Evolutionary conservation across 2,888 invertebrate genomes (phyloP).

Genomic region (Bombylius major): DNA sequence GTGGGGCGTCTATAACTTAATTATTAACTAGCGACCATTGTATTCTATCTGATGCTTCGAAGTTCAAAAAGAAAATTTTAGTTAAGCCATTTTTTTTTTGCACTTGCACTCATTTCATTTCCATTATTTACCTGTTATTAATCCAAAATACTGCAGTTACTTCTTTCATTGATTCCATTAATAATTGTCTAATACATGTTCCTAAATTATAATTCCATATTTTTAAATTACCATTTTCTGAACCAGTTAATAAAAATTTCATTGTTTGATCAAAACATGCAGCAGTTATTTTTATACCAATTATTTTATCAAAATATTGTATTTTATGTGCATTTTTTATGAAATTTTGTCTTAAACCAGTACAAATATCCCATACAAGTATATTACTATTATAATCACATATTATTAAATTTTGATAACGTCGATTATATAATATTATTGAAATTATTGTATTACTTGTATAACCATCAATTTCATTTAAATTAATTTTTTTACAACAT

Average conservation of each 20-base stretch:
- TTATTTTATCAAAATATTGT: conserved; percentile 49
- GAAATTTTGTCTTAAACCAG: conserved; percentile 52
- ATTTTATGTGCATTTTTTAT: conserved; percentile 58
- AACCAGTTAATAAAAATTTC: conserved; percentile 64
- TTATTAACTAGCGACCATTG: no score
- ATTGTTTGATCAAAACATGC: conserved; percentile 63
- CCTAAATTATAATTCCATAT: conserved; percentile 81
- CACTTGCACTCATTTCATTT: not conserved
- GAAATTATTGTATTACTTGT: conserved; percentile 58
- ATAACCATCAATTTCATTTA: conserved; percentile 57
- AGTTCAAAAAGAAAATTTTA: not conserved
- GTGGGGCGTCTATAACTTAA: no score
- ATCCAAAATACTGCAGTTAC: conserved; percentile 47
- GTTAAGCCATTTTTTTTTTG: no score
- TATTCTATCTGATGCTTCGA: not conserved
- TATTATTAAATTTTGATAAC: conserved; percentile 62
- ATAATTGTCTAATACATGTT: conserved; percentile 54
- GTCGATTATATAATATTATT: conserved; percentile 60
- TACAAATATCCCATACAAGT: conserved; percentile 67
- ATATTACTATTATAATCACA: conserved; percentile 69
- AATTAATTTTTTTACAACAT: conserved; percentile 52
- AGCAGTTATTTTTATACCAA: conserved; percentile 61
- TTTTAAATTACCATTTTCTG: conserved; percentile 59
- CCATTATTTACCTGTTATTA: conserved; percentile 38
- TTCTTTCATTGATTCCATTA: conserved; percentile 47